These are phyloP conservation scores for Phainopepla nitens DNA, from an alignment of 2,113 vertebrate species.

Conservation along the genomic window DNA sequence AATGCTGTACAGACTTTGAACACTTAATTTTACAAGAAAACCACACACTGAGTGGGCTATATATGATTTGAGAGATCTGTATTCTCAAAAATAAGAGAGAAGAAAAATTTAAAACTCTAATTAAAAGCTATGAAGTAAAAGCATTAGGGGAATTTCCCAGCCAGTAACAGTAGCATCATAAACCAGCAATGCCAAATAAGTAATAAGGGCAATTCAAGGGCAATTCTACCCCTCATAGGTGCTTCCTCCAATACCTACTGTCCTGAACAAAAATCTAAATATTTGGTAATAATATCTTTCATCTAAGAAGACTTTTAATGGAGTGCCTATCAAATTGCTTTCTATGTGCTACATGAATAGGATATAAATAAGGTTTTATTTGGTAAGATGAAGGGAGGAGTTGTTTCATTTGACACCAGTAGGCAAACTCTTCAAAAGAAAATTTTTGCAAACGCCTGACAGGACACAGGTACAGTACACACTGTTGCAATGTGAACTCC, in stretches of 20 bases:
- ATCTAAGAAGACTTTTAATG: background rate
- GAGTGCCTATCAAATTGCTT: background rate
- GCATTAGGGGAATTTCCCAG: background rate
- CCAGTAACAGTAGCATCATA: background rate
- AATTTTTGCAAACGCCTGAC: background rate
- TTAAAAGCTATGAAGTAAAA: background rate
- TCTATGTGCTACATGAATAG: background rate
- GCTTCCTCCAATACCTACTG: background rate
- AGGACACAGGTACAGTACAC: background rate
- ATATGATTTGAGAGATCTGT: background rate
- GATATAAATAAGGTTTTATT: background rate
- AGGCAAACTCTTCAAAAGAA: background rate
- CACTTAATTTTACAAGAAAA: background rate
- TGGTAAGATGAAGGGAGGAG: background rate
- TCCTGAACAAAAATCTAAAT: background rate
- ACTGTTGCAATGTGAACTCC: background rate
- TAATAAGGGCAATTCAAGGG: background rate
- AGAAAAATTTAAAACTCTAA: background rate
- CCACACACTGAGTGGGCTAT: background rate
- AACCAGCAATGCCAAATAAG: background rate
- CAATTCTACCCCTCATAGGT: background rate
- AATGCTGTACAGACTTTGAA: background rate
- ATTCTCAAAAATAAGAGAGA: background rate
- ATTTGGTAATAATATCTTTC: background rate
- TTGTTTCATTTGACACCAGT: background rate